Percentiles rank a stretch among this genome's conserved stretches.
Conservation (phyloP, 1,140 invertebrate species). For the Dreissena polymorpha region DNA sequence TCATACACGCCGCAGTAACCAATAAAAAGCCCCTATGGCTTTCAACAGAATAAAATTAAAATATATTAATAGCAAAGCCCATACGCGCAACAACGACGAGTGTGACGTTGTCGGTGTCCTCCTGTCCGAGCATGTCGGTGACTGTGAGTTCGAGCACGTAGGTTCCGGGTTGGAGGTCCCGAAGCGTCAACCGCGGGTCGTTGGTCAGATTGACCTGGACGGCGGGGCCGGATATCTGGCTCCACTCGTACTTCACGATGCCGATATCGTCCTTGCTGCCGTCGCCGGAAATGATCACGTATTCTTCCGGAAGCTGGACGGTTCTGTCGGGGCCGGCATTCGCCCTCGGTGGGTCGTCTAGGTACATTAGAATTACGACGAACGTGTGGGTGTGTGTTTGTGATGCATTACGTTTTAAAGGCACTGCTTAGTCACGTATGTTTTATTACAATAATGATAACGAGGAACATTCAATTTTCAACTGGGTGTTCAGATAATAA, state of each 20-base stretch:
- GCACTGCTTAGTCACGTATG: no score
- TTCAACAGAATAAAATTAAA: no score
- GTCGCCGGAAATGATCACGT: background rate
- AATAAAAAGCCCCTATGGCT: no score
- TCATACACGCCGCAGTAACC: no score
- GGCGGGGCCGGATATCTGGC: conserved; percentile 18
- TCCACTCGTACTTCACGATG: conserved; percentile 35
- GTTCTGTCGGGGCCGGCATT: conserved; percentile 22
- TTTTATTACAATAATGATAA: no score
- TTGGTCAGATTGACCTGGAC: conserved; percentile 14
- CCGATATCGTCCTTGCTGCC: conserved; percentile 35
- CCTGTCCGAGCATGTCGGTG: conserved; percentile 4
- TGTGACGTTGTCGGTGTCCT: conserved; percentile 21
- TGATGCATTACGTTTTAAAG: no score
- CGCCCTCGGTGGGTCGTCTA: conserved; percentile 35
- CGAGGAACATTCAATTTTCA: no score
- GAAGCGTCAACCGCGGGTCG: background rate
- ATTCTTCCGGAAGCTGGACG: conserved; percentile 21
- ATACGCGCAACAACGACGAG: no score
- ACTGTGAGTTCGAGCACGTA: conserved; percentile 39
- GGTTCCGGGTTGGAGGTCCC: conserved; percentile 16
- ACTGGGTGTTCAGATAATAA: no score
- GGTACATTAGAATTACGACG: background rate
- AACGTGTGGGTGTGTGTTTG: no score
- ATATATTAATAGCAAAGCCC: no score